phyloP scores from a whole-genome alignment of 2,113 vertebrate species.

The Trogon melanurus region DNA sequence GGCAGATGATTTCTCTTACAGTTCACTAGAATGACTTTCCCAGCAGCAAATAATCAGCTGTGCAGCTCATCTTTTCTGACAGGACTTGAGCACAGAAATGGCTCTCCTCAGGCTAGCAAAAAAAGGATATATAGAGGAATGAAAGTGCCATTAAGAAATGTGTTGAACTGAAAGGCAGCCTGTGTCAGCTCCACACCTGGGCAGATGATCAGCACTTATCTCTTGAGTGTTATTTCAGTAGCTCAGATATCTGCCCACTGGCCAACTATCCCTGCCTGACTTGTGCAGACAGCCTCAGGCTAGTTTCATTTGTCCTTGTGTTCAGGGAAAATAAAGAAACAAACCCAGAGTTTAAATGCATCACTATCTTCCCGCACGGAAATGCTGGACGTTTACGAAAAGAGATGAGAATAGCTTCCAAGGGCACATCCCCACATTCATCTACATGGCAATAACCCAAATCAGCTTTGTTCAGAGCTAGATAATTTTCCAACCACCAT shows the following conservation, averaged over 20 bases:
- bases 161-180: background rate
- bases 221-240: background rate
- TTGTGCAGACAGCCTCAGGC: background rate
- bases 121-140: slow-evolving; percentile 19
- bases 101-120: slow-evolving; percentile 46
- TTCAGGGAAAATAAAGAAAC: background rate
- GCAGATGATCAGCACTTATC: background rate
- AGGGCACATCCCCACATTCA: background rate
- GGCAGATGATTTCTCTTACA: slow-evolving; percentile 64
- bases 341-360: background rate
- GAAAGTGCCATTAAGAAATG: slow-evolving; percentile 12
- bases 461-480: background rate
- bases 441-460: background rate
- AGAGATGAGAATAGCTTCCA: background rate
- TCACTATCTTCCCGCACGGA: background rate
- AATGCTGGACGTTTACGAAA: background rate
- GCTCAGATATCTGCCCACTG: background rate
- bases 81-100: slow-evolving; percentile 54
- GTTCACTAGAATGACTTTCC: slow-evolving; percentile 67
- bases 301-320: background rate
- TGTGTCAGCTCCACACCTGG: background rate
- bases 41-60: slow-evolving; percentile 64
- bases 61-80: slow-evolving; percentile 65
- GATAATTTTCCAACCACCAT: background rate
- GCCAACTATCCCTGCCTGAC: background rate